These are phyloP conservation scores for Micropoecilia bifurca DNA, from an alignment of 2,797 vertebrate genomes.

Conservation along the genomic window DNA sequence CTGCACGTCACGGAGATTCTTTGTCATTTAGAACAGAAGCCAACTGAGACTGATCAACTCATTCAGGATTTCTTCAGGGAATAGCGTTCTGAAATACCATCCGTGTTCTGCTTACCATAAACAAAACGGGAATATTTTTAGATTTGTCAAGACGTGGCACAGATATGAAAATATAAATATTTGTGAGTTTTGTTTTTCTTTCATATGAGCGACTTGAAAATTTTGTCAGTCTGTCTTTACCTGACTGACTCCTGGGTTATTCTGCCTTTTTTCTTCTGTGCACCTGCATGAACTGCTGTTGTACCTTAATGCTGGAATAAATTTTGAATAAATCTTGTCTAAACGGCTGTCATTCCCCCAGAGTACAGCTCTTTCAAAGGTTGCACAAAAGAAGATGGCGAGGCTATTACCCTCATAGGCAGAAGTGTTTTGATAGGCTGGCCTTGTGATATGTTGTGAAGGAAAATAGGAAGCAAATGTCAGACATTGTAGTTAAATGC, in stretches of 20 bases:
- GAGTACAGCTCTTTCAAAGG: conserved; percentile 66
- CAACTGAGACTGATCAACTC: conserved; percentile 53
- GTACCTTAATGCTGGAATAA: conserved; percentile 56
- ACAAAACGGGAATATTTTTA: conserved; percentile 47
- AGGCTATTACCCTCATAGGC: conserved; percentile 66
- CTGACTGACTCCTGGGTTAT: conserved; percentile 32
- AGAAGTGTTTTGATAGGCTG: conserved; percentile 60
- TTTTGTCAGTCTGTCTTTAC: conserved; percentile 23
- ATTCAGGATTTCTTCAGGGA: conserved; percentile 52
- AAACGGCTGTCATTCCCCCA: conserved; percentile 70
- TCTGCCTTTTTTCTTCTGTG: conserved; percentile 30
- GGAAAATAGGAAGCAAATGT: conserved; percentile 73
- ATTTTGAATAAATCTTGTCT: conserved; percentile 50
- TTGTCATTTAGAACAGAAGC: conserved; percentile 48
- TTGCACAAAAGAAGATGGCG: conserved; percentile 52
- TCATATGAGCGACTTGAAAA: conserved; percentile 15
- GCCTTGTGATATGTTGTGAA: conserved; percentile 69
- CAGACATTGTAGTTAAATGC: conserved; percentile 75
- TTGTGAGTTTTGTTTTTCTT: conserved; percentile 1
- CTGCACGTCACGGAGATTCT: conserved; percentile 34
- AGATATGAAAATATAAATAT: background rate
- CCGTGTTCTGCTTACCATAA: conserved; percentile 35
- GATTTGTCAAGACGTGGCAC: conserved; percentile 35
- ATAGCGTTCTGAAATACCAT: conserved; percentile 41
- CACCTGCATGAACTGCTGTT: conserved; percentile 40